These are phyloP conservation scores for Diaphora mendica DNA, from an alignment of 2,888 invertebrate genomes.

Conservation along the genomic window DNA sequence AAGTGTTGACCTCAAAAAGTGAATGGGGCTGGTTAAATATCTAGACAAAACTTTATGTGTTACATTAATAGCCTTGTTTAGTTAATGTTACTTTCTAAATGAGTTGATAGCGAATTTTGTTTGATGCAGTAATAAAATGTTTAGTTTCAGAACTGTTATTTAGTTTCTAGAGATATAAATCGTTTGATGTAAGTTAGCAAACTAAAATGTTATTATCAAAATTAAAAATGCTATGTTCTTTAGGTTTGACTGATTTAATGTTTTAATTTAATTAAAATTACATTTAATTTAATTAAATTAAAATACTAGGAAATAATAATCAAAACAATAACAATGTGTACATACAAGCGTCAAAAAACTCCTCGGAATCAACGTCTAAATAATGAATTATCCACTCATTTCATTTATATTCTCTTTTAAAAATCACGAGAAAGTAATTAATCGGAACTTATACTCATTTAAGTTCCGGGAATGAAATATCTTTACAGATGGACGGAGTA, in stretches of 20 bases:
- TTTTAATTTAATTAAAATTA: no score
- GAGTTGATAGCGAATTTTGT: not conserved
- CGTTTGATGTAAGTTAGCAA: not conserved
- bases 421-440: no score
- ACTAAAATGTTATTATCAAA: not conserved
- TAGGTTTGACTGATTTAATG: not conserved
- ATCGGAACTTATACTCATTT: no score
- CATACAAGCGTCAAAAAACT: no score
- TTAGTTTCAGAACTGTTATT: not conserved
- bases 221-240: not conserved
- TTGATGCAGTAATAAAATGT: not conserved
- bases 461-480: no score
- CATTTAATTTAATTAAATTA: no score
- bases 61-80: not conserved
- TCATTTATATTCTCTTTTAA: no score
- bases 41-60: not conserved
- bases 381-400: no score
- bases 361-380: no score
- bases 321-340: no score
- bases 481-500: no score
- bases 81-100: slow-evolving; percentile 1
- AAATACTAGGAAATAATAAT: no score
- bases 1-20: not conserved
- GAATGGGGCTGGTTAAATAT: not conserved
- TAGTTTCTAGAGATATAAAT: not conserved